Conservation (phyloP, 2,888 invertebrate species). For the Drosophila anceps region DNA sequence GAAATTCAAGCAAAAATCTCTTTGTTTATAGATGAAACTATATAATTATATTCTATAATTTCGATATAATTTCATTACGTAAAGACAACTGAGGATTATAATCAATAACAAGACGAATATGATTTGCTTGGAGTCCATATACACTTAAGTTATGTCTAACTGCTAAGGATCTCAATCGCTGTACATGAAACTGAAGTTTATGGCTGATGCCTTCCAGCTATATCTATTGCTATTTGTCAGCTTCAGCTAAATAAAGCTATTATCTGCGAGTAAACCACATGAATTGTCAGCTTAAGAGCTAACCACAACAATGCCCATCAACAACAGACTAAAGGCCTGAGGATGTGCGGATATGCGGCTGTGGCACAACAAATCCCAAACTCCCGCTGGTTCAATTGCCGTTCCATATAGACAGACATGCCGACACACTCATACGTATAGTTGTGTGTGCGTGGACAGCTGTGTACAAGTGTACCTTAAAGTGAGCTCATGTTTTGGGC, state of each 20-base stretch:
- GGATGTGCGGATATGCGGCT: too few relatives aligned
- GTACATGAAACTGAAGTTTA: neutral
- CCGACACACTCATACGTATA: conserved; percentile 5
- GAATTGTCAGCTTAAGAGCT: conserved; percentile 24
- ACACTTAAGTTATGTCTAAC: neutral
- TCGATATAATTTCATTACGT: neutral
- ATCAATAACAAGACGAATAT: neutral
- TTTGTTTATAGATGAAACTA: neutral
- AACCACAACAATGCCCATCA: conserved; percentile 42
- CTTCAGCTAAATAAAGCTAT: conserved; percentile 7
- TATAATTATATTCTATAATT: neutral
- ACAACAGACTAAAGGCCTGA: conserved; percentile 12
- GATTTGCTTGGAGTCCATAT: neutral
- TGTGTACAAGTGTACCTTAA: conserved; percentile 18
- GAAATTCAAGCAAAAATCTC: neutral
- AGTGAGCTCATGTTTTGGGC: conserved; percentile 58
- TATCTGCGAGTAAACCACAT: conserved; percentile 23
- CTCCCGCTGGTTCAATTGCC: conserved; percentile 24
- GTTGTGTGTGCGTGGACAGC: conserved; percentile 6
- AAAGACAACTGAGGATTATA: neutral
- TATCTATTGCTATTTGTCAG: conserved; percentile 14
- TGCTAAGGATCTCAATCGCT: neutral
- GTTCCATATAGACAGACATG: conserved; percentile 17
- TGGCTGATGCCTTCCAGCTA: neutral
- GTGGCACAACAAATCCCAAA: conserved; percentile 43